A percentile compares a stretch with the other conserved stretches of the same genome.
Conservation (phyloP, 2,888 invertebrate species). For the Julus scandinavius region DNA sequence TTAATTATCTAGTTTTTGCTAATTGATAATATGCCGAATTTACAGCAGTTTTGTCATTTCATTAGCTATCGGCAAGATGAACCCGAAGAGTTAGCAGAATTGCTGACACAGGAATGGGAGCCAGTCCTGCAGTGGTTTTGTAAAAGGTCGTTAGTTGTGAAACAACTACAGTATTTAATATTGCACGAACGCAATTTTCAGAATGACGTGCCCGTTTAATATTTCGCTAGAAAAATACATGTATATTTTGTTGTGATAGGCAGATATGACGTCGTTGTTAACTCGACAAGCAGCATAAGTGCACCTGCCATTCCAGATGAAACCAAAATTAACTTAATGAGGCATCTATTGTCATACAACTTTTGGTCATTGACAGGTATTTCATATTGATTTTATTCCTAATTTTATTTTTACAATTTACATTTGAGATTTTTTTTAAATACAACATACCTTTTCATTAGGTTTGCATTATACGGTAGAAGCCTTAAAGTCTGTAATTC, state of each 20-base stretch:
- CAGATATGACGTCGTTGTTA: constrained; percentile 75
- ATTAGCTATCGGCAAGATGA: constrained; percentile 51
- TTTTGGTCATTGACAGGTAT: constrained; percentile 78
- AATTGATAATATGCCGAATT: neutral
- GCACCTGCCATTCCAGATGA: constrained; percentile 75
- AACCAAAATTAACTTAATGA: constrained; percentile 76
- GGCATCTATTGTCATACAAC: constrained; percentile 83
- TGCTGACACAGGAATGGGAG: constrained; percentile 87
- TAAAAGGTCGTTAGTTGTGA: constrained; percentile 68
- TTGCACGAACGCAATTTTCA: no score
- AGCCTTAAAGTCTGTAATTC: constrained; percentile 87
- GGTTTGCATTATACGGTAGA: constrained; percentile 86
- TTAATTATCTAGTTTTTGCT: neutral
- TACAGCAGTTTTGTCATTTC: neutral
- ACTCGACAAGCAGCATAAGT: constrained; percentile 77
- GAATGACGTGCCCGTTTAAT: neutral
- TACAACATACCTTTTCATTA: neutral
- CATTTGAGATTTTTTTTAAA: neutral
- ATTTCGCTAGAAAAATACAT: neutral
- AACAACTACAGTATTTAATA: neutral
- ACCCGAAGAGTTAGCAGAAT: constrained; percentile 74
- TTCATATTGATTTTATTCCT: neutral
- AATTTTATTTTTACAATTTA: neutral
- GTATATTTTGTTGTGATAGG: constrained; percentile 52
- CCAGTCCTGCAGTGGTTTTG: constrained; percentile 92